phyloP scores from a whole-genome alignment of 1,140 invertebrate genomes.

The Pemphigus obesinymphae region DNA sequence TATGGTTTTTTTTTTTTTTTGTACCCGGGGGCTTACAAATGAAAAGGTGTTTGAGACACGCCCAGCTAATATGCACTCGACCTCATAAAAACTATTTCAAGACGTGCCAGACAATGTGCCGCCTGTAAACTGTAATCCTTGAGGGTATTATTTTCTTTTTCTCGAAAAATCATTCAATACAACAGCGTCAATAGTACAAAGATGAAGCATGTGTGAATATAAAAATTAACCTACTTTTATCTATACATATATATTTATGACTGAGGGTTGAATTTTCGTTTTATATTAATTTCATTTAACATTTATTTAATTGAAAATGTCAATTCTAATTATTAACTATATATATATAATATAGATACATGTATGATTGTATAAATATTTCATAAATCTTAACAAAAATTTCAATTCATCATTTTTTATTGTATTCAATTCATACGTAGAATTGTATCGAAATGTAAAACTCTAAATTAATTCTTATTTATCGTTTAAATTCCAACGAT shows the following conservation, averaged over 20 bases:
- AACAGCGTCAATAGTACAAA: background rate
- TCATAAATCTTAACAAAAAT: no score
- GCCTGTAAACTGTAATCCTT: background rate
- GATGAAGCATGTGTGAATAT: background rate
- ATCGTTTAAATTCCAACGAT: no score
- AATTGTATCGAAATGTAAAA: no score
- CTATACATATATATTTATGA: background rate
- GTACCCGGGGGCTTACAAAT: background rate
- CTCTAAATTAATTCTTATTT: no score
- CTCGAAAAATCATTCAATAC: background rate
- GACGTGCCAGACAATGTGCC: constrained; percentile 35
- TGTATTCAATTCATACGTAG: no score
- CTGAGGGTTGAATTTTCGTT: background rate
- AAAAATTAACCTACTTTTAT: background rate
- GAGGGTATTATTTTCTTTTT: background rate
- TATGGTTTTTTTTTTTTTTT: constrained; percentile 5
- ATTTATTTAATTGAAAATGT: no score
- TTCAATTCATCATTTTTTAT: no score
- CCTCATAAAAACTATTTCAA: constrained; percentile 35
- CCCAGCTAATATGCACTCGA: constrained; percentile 31
- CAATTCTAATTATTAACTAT: no score
- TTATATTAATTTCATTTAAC: no score
- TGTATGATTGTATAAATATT: no score
- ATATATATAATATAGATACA: no score
- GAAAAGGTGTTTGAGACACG: constrained; percentile 29